phyloP scores from a whole-genome alignment of 2,113 vertebrate species.

The Acrocephalus arundinaceus region DNA sequence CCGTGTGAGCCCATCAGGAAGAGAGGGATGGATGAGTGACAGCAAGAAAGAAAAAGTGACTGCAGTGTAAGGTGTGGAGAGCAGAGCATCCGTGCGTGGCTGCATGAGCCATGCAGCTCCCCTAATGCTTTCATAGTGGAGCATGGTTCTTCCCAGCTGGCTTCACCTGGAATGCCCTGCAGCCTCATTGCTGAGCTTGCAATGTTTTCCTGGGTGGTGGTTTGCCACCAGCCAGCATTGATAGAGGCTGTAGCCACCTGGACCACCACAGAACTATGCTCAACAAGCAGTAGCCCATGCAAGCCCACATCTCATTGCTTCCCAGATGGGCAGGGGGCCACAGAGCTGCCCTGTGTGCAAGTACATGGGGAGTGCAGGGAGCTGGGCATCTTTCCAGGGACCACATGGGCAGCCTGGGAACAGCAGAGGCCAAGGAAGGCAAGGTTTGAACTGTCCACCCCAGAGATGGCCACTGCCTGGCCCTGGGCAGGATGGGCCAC shows the following conservation, averaged over 20 bases:
- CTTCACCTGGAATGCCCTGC: accelerated
- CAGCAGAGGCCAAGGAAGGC: background rate
- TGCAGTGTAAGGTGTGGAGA: background rate
- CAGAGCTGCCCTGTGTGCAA: background rate
- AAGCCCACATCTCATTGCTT: background rate
- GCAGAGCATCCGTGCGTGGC: background rate
- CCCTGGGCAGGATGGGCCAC: slow-evolving; percentile 58
- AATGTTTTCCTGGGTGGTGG: background rate
- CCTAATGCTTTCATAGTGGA: background rate
- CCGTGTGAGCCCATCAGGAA: background rate
- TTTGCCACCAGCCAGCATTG: background rate
- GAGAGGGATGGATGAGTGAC: background rate
- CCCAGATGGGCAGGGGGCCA: too few relatives aligned
- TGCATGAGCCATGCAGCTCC: accelerated
- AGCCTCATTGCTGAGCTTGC: background rate
- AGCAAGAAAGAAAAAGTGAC: background rate
- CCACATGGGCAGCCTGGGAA: background rate
- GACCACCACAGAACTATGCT: background rate
- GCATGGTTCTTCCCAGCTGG: accelerated
- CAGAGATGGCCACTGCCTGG: slow-evolving; percentile 5
- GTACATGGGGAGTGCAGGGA: background rate
- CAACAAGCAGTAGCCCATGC: background rate
- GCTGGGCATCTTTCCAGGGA: background rate
- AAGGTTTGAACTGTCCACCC: background rate
- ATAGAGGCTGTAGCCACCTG: background rate